These are phyloP conservation scores for Catharus fuscescens DNA, from an alignment of 2,113 vertebrate genomes.

Conservation along the genomic window DNA sequence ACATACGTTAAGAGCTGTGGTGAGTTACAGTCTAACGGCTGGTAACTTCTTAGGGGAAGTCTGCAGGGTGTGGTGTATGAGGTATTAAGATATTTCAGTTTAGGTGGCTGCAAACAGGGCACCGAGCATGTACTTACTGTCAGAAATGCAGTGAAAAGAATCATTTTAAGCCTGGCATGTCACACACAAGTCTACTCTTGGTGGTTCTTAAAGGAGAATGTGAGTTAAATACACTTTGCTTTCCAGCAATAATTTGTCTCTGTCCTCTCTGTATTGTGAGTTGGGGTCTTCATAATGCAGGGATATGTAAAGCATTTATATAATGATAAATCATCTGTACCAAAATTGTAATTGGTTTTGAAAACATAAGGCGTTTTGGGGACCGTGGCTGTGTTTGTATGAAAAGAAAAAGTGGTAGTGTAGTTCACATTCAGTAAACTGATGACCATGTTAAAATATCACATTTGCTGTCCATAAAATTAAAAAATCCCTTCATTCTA, in stretches of 20 bases:
- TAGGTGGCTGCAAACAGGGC: not conserved
- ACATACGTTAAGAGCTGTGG: slow-evolving; percentile 99
- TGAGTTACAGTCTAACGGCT: slow-evolving; percentile 66
- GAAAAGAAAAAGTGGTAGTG: not conserved
- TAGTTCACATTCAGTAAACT: not conserved
- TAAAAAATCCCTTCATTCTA: not conserved
- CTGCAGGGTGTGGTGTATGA: not conserved
- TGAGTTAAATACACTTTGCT: not conserved
- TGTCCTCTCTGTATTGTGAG: accelerated
- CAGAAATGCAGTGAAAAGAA: not conserved
- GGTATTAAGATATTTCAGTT: not conserved
- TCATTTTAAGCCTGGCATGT: not conserved
- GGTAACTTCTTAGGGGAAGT: not conserved
- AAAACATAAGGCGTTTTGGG: accelerated
- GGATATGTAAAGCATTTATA: not conserved
- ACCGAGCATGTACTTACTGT: not conserved
- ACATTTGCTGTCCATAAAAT: not conserved
- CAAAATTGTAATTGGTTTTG: not conserved
- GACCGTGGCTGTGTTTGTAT: not conserved
- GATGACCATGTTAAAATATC: accelerated
- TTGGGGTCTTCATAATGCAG: not conserved
- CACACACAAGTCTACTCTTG: accelerated
- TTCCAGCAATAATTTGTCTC: not conserved
- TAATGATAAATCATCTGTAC: not conserved
- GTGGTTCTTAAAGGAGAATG: not conserved